A percentile compares a stretch with the other conserved stretches of the same genome.
phyloP scores from a whole-genome alignment of 1,140 invertebrate species.

The Drosophila subpulchrella region DNA sequence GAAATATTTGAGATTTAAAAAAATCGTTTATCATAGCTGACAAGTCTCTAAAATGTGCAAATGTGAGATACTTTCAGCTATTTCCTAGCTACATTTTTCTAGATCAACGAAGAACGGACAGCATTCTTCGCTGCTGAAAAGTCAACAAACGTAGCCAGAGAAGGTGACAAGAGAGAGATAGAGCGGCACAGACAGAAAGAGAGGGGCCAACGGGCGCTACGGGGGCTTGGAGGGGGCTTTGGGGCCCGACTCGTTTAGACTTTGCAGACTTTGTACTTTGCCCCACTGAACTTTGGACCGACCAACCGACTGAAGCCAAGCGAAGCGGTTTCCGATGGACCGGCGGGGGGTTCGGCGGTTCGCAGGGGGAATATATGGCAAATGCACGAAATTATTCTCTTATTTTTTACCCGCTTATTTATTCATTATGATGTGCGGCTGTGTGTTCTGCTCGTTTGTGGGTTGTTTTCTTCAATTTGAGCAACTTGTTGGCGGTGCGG shows the following conservation, averaged over 20 bases:
- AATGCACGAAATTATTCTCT: slow-evolving; percentile 51
- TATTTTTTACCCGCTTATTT: slow-evolving; percentile 38
- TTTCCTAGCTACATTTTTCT: slow-evolving; percentile 1
- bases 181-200: slow-evolving; percentile 8
- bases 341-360: background rate
- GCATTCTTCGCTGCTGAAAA: slow-evolving; percentile 30
- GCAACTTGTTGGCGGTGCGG: slow-evolving; percentile 10
- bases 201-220: background rate
- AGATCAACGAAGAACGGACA: no score
- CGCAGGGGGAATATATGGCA: slow-evolving; percentile 21
- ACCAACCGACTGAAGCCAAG: slow-evolving; percentile 17
- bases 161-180: slow-evolving; percentile 11
- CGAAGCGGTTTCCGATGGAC: slow-evolving; percentile 29
- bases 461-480: slow-evolving; percentile 38
- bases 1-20: no score
- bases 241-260: slow-evolving; percentile 42
- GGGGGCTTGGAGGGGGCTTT: background rate
- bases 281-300: slow-evolving; percentile 79
- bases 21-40: no score
- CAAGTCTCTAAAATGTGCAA: no score
- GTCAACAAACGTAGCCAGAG: slow-evolving; percentile 59
- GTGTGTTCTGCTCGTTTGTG: slow-evolving; percentile 3
- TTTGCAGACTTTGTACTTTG: slow-evolving; percentile 84
- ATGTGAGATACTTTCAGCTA: background rate
- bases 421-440: slow-evolving; percentile 30